phyloP scores from a whole-genome alignment of 23 tunicate genomes.

The Corella eumyota region DNA sequence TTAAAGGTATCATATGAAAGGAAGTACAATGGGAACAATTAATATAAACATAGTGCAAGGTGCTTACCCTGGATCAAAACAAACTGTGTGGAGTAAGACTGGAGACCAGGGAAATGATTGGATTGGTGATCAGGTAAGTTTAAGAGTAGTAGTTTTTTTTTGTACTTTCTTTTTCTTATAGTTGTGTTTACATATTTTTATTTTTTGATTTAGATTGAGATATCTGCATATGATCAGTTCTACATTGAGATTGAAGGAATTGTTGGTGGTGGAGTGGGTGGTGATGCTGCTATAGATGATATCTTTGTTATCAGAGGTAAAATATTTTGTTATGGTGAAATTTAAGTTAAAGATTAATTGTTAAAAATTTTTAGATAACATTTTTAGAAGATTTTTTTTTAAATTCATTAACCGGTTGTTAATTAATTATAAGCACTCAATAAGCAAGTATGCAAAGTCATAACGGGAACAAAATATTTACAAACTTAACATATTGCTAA shows the following conservation, averaged over 20 bases:
- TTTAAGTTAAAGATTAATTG: neutral
- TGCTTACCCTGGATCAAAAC: conserved; percentile 12
- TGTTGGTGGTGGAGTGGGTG: conserved; percentile 46
- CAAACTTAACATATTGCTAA: no score
- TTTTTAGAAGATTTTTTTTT: no score
- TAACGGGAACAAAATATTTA: no score
- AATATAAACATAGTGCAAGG: conserved; percentile 31
- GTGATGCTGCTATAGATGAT: conserved; percentile 82
- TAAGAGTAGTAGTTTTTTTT: neutral
- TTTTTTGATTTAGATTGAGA: conserved; percentile 42
- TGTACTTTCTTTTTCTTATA: neutral
- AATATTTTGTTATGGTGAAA: neutral
- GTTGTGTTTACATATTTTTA: neutral
- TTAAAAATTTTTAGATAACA: no score
- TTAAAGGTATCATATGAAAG: conserved; percentile 66
- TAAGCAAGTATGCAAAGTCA: no score
- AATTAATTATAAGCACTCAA: no score
- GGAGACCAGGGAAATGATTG: conserved; percentile 38
- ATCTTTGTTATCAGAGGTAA: conserved; percentile 55
- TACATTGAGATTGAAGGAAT: conserved; percentile 62
- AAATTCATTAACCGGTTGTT: no score
- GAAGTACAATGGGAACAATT: conserved; percentile 38
- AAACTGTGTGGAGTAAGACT: conserved; percentile 14
- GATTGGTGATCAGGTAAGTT: conserved; percentile 27
- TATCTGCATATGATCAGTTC: conserved; percentile 41